Base-by-base conservation (phyloP, 2,113 vertebrate species). In the Myiozetetes cayanensis region DNA sequence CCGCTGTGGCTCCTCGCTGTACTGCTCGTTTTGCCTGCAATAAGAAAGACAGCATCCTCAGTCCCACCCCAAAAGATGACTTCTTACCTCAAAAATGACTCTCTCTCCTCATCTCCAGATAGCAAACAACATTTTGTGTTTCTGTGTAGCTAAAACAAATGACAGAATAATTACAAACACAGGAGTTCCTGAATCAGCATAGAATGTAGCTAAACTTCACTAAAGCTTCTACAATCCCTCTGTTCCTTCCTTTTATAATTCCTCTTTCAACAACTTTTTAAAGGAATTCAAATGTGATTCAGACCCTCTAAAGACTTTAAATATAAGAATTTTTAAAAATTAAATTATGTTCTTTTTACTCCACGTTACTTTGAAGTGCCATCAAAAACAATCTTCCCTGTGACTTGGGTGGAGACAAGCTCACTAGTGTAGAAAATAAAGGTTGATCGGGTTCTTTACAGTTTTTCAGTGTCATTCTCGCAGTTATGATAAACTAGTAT, bases 1-100 rank as follows among this genome's bases (percentile, higher is more conserved):
- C 99, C 2, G 99, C 99, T 1, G 99, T 99, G 59, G 99, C 99
- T 94, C 99, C 99, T 66, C 99, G 98, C 96, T 99, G 99, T 33
- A 99, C 99, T 7, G 99, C 99, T 96, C 99, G 97, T 97, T 99
- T 99, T 25, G 99, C 99, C 99, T 99, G 98, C 83, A 94, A 95
- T 75, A 90, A 86, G 66, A 98, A 94, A 97, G 87, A 97, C 68
- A 95, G 68, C 46, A 89, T 92, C 78, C 92, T 94, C 91, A 96
- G 94, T 94, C 79, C 83, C 61, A 90, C 76, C 85, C 79, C 74
- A 90, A 73, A 73, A 85, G 33, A 22, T 22, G 12, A 86, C 72
- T 41, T 94, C 58, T 92, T 89, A 66, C 55, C 76, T 80, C 53
- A 37, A 41, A 77, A 80, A 90, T 46, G 0, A 76, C 55, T 67